Base-by-base conservation (phyloP, 2,888 invertebrate genomes). In the Dolomedes plantarius region DNA sequence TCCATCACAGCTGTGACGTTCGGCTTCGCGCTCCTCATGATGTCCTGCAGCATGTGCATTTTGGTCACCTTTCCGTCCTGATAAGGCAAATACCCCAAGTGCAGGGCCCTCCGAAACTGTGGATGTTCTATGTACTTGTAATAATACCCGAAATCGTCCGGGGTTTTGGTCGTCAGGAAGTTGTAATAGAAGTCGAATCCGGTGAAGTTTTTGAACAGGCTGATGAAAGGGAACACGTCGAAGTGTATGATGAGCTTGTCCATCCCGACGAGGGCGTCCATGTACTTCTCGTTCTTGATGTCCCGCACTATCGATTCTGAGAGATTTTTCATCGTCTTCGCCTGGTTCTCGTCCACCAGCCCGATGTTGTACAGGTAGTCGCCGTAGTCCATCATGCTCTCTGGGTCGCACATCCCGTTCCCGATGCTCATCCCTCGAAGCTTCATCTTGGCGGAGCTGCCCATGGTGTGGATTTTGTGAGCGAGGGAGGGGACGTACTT, bases 51-150 rank as follows among this genome's bases (percentile, higher is more conserved):
- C 28, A 98, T 91, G 90, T 95, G 93, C 6, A 92, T 90, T 90
- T 96, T 96, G 0, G 97, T 97, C n/a, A 56, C 92, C 91, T 75
- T 29, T 7, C 90, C 89, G 62, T 85, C 77, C 39, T 93, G 93
- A 90, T 95, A 97, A 0, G 95, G 93, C 29, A 93, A 91, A 89
- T 95, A 94, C 1, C 98, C 97, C 0, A 98, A 97, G 91, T 98
- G 97, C 83, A 98, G 95, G 0, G 95, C 94, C 74, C 93, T 93
- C 0, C 97, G 93, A 0, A 95, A 93, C 64, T 93, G 92, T 67
- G 92, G 91, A 50, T 92, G 92, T 89, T 95, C 95, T 88, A 94
- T 91, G 93, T 94, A 95, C 0, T 93, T 92, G 0, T 93, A 93
- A 91, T 94, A 94, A 86, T 90, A 90, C 36, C 86, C 76, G 6